Evolutionary conservation across 2,113 vertebrate species (phyloP).

Genomic region (Dasyprocta punctata): DNA sequence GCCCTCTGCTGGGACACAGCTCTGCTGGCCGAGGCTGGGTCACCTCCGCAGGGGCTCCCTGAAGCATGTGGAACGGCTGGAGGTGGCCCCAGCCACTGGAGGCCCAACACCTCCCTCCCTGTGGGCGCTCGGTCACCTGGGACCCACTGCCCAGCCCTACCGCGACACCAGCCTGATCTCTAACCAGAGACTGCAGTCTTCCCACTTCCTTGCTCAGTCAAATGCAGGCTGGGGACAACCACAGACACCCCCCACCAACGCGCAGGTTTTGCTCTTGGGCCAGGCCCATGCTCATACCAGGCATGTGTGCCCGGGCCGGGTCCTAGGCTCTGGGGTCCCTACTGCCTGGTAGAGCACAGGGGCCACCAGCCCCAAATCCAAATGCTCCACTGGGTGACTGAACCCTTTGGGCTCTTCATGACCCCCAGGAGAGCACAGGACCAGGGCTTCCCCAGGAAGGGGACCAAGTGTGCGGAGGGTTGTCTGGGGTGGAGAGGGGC

Average conservation of each 20-base stretch:
- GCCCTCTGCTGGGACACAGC: neutral
- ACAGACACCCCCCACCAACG: neutral
- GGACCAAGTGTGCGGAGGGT: fast-evolving
- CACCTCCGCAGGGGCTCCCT: neutral
- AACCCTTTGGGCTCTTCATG: fast-evolving
- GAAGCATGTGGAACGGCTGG: too few relatives aligned
- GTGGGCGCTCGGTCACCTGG: neutral
- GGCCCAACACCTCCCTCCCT: neutral
- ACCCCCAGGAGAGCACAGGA: neutral
- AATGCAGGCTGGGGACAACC: neutral
- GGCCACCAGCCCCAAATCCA: neutral
- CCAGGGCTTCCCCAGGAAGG: fast-evolving
- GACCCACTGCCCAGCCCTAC: neutral
- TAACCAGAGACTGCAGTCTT: neutral
- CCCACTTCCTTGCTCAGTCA: neutral
- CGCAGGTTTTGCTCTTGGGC: neutral
- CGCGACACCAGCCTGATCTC: neutral
- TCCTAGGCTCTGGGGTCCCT: neutral
- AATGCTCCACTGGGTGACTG: neutral
- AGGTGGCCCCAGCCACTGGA: neutral
- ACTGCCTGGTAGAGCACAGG: neutral
- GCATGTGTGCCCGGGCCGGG: fast-evolving
- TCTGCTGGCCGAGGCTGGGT: fast-evolving
- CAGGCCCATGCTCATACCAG: neutral
- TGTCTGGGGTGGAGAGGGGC: fast-evolving